phyloP scores from a whole-genome alignment of 1,140 invertebrate species.

The Caenorhabditis elegans region DNA sequence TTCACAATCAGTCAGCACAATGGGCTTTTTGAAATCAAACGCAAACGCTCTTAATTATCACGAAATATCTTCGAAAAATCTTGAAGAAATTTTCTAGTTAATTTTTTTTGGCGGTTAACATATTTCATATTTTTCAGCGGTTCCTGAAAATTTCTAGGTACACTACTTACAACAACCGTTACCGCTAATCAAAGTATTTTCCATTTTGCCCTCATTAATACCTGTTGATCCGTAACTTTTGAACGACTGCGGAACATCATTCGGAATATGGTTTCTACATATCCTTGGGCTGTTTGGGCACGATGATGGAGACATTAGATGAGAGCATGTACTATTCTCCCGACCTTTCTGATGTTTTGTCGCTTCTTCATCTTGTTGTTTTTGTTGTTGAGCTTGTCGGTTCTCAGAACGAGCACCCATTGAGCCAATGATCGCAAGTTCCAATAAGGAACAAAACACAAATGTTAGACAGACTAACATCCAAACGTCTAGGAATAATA shows the following conservation, averaged over 20 bases:
- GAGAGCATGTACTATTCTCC: slow-evolving; percentile 27
- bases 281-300: slow-evolving; percentile 44
- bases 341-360: slow-evolving; percentile 37
- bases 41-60: too few relatives aligned
- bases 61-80: too few relatives aligned
- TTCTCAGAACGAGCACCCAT: slow-evolving; percentile 46
- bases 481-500: slow-evolving; percentile 51
- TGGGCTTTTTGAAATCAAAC: too few relatives aligned
- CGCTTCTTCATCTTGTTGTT: neutral
- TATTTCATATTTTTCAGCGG: too few relatives aligned
- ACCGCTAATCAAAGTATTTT: too few relatives aligned
- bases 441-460: slow-evolving; percentile 56
- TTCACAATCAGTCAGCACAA: too few relatives aligned
- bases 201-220: too few relatives aligned
- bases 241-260: slow-evolving; percentile 41
- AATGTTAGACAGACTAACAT: slow-evolving; percentile 56
- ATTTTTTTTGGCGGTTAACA: too few relatives aligned
- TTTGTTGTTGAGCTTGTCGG: neutral
- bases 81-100: too few relatives aligned
- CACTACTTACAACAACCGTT: too few relatives aligned
- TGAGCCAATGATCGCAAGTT: slow-evolving; percentile 56
- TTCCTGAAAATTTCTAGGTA: too few relatives aligned
- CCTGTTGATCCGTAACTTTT: slow-evolving; percentile 41
- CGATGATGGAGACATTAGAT: slow-evolving; percentile 12
- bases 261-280: slow-evolving; percentile 43